These are phyloP conservation scores for Ondatra zibethicus DNA, from an alignment of 2,113 vertebrate species.

Conservation along the genomic window DNA sequence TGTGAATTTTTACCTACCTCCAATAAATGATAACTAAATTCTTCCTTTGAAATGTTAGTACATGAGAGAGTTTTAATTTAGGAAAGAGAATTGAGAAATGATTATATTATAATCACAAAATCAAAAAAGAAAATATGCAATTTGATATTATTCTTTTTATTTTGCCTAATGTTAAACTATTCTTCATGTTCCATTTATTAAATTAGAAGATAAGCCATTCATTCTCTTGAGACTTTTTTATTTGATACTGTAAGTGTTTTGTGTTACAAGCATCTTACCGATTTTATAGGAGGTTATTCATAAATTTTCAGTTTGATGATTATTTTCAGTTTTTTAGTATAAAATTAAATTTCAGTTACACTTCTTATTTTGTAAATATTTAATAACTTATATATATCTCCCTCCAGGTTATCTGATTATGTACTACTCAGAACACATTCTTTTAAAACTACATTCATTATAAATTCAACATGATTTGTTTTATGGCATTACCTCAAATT, in stretches of 20 bases:
- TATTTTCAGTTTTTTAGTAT: neutral
- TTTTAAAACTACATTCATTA: neutral
- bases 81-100: neutral
- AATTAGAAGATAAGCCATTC: neutral
- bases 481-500: neutral
- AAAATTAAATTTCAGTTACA: neutral
- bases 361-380: neutral
- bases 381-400: too few species aligned
- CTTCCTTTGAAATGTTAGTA: neutral
- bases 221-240: neutral
- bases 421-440: neutral
- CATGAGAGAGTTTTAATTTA: neutral
- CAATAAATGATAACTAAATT: neutral
- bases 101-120: neutral
- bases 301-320: neutral
- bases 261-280: neutral
- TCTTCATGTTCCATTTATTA: neutral
- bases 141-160: neutral
- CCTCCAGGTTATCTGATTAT: neutral
- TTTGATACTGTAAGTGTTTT: neutral
- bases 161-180: neutral
- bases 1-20: neutral
- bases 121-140: neutral
- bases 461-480: neutral
- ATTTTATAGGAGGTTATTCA: neutral